These are phyloP conservation scores for Harpagoxenus sublaevis DNA, from an alignment of 2,888 invertebrate species.

Conservation along the genomic window DNA sequence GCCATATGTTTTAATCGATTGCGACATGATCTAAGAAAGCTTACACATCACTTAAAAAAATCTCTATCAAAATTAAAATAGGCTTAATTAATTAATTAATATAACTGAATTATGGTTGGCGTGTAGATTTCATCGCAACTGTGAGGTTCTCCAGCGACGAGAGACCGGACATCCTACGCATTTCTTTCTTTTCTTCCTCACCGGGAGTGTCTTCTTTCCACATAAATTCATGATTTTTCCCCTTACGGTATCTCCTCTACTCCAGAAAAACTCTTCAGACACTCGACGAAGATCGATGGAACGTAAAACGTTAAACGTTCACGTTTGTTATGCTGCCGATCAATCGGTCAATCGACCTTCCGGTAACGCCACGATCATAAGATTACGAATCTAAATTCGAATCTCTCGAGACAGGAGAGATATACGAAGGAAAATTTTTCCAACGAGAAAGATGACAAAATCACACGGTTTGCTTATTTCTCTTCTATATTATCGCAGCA, in stretches of 20 bases:
- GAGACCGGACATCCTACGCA: constrained; percentile 16
- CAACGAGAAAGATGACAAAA: not conserved
- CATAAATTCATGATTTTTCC: constrained; percentile 9
- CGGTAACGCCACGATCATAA: not conserved
- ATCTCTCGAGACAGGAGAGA: not conserved
- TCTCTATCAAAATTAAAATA: not conserved
- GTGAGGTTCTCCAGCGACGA: constrained; percentile 22
- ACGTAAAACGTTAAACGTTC: not conserved
- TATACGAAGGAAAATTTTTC: not conserved
- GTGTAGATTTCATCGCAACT: constrained; percentile 22
- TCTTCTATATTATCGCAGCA: not conserved
- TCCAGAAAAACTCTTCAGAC: constrained; percentile 21
- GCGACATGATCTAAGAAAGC: not conserved
- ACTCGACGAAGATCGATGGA: constrained; percentile 50
- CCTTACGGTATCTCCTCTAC: not conserved
- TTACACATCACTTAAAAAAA: not conserved
- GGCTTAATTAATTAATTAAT: not conserved
- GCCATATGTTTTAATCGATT: not conserved
- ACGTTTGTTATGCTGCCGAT: constrained; percentile 40
- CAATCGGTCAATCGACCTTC: constrained; percentile 28
- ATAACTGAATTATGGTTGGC: constrained; percentile 8
- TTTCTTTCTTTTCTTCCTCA: constrained; percentile 2
- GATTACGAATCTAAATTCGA: not conserved
- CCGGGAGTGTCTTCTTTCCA: not conserved
- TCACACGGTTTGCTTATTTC: not conserved